Percentiles rank a stretch among this genome's conserved stretches.
These are phyloP conservation scores for Lithophane semibrunnea DNA, from an alignment of 2,888 invertebrate genomes.

Conservation along the genomic window DNA sequence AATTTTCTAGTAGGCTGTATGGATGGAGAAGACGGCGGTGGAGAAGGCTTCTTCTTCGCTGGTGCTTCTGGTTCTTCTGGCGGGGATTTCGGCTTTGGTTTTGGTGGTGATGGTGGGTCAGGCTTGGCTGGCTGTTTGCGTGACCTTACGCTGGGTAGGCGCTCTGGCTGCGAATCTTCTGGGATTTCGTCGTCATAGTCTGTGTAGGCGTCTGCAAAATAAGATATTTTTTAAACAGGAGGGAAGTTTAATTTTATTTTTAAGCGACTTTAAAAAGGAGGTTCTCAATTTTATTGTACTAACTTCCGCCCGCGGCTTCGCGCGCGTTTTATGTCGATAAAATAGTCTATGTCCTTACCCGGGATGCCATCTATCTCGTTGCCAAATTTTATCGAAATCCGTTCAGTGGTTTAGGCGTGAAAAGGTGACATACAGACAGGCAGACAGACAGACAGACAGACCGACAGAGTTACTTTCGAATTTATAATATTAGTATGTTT, in stretches of 20 bases:
- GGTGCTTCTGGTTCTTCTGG: conserved; percentile 6
- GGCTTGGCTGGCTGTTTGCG: not conserved
- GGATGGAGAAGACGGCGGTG: not conserved
- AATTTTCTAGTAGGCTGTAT: conserved; percentile 39
- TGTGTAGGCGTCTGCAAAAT: conserved; percentile 10
- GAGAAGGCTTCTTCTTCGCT: not conserved
- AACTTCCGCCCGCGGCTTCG: too few relatives aligned
- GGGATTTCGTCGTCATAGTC: not conserved
- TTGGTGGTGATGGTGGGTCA: not conserved
- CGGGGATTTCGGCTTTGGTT: conserved; percentile 8
- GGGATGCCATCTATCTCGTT: too few relatives aligned
- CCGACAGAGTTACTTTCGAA: too few relatives aligned
- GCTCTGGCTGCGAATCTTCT: not conserved
- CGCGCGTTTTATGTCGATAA: too few relatives aligned
- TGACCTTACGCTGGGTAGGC: accelerated
- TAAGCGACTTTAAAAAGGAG: too few relatives aligned
- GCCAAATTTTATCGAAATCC: too few relatives aligned
- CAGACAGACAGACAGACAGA: too few relatives aligned
- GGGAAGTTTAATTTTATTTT: not conserved
- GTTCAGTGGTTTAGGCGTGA: too few relatives aligned
- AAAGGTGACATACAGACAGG: too few relatives aligned
- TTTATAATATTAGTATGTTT: too few relatives aligned
- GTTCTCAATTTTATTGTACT: too few relatives aligned
- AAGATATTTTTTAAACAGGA: not conserved
- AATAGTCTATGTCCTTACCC: too few relatives aligned